Conservation (phyloP, 2,113 vertebrate genomes). For the Falcunculus frontatus region DNA sequence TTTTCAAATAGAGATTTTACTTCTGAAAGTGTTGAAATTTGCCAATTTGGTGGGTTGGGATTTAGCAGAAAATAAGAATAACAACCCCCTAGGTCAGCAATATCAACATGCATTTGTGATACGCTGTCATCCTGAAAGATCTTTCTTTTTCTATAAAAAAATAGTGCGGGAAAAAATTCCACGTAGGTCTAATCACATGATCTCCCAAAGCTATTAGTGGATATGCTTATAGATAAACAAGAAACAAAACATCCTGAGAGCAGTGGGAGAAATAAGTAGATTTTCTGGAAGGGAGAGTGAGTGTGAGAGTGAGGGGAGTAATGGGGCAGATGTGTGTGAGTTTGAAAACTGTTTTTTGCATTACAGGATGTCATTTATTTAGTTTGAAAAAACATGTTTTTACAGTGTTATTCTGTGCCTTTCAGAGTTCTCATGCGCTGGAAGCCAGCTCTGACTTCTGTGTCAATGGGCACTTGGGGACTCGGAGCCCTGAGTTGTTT, state of each 20-base stretch:
- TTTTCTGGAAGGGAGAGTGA: slow-evolving; percentile 29
- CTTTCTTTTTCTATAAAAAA: background rate
- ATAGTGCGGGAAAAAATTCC: background rate
- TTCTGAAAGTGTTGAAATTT: background rate
- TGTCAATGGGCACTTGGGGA: slow-evolving; percentile 52
- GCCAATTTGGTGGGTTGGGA: background rate
- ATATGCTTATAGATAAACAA: slow-evolving; percentile 35
- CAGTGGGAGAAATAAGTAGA: slow-evolving; percentile 56
- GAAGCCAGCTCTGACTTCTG: slow-evolving; percentile 30
- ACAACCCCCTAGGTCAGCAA: background rate
- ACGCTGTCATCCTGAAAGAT: background rate
- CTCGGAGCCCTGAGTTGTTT: background rate
- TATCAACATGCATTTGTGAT: background rate
- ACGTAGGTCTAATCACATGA: background rate
- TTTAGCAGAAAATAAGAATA: background rate
- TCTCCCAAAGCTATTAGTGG: slow-evolving; percentile 42
- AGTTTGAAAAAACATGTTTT: slow-evolving; percentile 38
- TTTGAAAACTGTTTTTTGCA: slow-evolving; percentile 33
- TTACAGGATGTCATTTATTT: slow-evolving; percentile 66
- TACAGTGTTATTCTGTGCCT: background rate
- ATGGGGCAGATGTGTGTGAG: slow-evolving; percentile 7
- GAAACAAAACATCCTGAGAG: slow-evolving; percentile 58
- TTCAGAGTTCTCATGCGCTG: slow-evolving; percentile 8
- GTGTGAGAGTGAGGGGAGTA: slow-evolving; percentile 23
- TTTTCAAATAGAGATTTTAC: background rate